phyloP scores from a whole-genome alignment of 2,888 invertebrate genomes.

The Aproaerema taeniolella region DNA sequence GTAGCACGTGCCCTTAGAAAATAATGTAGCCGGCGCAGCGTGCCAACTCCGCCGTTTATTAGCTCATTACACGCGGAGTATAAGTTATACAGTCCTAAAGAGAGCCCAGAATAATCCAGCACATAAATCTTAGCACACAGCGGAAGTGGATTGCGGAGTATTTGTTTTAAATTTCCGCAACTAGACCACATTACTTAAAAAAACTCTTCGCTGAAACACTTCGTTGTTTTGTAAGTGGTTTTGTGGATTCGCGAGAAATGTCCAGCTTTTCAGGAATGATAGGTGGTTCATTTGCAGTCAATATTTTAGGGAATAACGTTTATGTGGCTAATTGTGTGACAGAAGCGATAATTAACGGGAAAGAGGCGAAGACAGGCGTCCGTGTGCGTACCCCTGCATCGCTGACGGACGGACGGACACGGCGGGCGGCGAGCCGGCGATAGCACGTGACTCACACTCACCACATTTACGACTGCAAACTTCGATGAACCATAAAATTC shows the following conservation, averaged over 20 bases:
- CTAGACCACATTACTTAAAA: conserved; percentile 27
- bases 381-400: conserved; percentile 22
- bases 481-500: conserved; percentile 51
- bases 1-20: conserved; percentile 47
- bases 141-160: conserved; percentile 39
- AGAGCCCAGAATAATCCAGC: conserved; percentile 44
- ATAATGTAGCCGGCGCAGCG: conserved; percentile 35
- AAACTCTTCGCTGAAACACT: conserved; percentile 13
- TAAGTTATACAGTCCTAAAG: conserved; percentile 44
- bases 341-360: conserved; percentile 56
- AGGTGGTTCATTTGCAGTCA: no score
- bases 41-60: conserved; percentile 57
- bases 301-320: no score
- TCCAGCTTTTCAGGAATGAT: no score
- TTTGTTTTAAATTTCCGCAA: conserved; percentile 35
- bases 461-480: conserved; percentile 41
- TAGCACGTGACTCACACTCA: conserved; percentile 43
- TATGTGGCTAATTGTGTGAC: conserved; percentile 37
- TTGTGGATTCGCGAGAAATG: no score
- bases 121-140: conserved; percentile 39
- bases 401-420: conserved; percentile 44
- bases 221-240: conserved; percentile 1
- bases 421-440: conserved; percentile 21
- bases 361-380: conserved; percentile 47
- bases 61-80: conserved; percentile 45